Conservation (phyloP, 2,113 vertebrate genomes). For the Alethe diademata region DNA sequence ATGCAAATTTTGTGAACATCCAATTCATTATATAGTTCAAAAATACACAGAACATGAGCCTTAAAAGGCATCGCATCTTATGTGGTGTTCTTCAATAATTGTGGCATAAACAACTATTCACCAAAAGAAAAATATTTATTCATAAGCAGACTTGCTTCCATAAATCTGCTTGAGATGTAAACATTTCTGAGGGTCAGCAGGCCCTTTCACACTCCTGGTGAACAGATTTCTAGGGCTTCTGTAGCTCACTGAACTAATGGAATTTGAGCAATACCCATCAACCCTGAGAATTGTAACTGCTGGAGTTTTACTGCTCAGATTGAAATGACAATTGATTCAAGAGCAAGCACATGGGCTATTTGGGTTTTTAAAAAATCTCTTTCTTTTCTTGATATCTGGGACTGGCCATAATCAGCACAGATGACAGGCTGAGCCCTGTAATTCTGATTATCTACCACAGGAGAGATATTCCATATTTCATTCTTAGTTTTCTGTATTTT, state of each 20-base stretch:
- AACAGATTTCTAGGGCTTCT: neutral
- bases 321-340: neutral
- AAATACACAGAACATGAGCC: neutral
- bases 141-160: neutral
- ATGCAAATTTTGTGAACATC: neutral
- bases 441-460: neutral
- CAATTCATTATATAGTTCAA: neutral
- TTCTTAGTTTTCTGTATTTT: neutral
- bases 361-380: neutral
- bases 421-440: neutral
- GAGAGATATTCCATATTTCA: neutral
- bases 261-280: neutral
- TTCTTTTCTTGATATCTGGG: neutral
- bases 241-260: neutral
- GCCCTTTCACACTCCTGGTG: neutral
- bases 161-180: neutral
- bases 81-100: neutral
- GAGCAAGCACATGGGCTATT: neutral
- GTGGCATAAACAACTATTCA: neutral
- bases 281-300: neutral
- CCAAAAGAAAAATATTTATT: neutral
- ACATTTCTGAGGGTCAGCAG: neutral
- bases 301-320: neutral
- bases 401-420: neutral
- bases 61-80: neutral